A percentile compares a stretch with the other conserved stretches of the same genome.
phyloP scores from a whole-genome alignment of 2,888 invertebrate genomes.

The Therioaphis trifolii region DNA sequence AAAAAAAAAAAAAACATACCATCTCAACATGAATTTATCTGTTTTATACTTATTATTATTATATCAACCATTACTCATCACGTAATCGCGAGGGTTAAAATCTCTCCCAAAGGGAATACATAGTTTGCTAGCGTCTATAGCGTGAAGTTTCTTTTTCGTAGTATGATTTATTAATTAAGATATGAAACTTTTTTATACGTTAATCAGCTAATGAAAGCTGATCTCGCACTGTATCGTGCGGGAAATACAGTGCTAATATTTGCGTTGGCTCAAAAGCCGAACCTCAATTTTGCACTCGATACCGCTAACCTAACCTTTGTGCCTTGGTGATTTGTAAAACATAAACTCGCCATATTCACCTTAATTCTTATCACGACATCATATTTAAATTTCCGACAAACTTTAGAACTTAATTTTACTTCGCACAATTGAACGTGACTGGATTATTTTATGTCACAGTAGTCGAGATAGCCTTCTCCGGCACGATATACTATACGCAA shows the following conservation, averaged over 20 bases:
- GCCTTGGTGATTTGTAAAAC: slow-evolving; percentile 24
- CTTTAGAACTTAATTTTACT: slow-evolving; percentile 45
- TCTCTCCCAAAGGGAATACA: no score
- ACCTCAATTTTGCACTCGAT: not conserved
- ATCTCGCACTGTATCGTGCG: not conserved
- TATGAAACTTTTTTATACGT: not conserved
- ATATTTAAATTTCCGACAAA: slow-evolving; percentile 38
- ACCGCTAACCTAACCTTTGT: not conserved
- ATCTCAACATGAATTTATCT: no score
- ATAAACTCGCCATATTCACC: slow-evolving; percentile 13
- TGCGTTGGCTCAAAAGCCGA: not conserved
- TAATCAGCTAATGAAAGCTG: not conserved
- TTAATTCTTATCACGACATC: slow-evolving; percentile 26
- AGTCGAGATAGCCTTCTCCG: not conserved
- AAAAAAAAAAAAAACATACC: no score
- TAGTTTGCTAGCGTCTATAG: no score
- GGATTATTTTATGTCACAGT: slow-evolving; percentile 1
- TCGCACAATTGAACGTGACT: slow-evolving; percentile 22
- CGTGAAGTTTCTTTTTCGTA: no score
- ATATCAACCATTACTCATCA: no score
- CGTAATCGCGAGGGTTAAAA: no score
- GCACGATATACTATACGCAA: not conserved
- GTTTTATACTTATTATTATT: no score
- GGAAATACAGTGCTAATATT: not conserved
- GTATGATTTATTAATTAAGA: not conserved